phyloP scores from a whole-genome alignment of 2,888 invertebrate genomes.

The Mantis religiosa region DNA sequence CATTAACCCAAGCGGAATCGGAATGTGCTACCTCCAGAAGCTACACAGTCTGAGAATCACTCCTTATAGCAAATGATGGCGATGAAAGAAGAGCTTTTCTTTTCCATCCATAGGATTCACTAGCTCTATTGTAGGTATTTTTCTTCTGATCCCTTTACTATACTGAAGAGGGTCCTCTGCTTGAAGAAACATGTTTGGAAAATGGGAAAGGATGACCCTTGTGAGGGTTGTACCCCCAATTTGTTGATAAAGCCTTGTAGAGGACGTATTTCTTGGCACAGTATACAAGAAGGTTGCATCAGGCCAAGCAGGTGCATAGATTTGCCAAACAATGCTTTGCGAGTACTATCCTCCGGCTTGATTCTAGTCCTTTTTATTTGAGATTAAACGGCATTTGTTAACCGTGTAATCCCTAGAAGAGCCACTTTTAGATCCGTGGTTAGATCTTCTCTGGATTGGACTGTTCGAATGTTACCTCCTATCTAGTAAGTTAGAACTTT shows the following conservation, averaged over 20 bases:
- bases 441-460: too few relatives aligned
- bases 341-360: not conserved
- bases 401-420: too few relatives aligned
- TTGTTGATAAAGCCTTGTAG: not conserved
- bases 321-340: not conserved
- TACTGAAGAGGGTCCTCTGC: not conserved
- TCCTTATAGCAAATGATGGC: not conserved
- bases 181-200: not conserved
- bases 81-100: not conserved
- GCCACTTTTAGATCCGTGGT: too few relatives aligned
- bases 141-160: not conserved
- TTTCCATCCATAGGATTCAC: not conserved
- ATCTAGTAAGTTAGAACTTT: too few relatives aligned
- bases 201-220: not conserved
- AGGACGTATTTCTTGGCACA: not conserved
- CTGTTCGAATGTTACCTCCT: too few relatives aligned
- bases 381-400: too few relatives aligned
- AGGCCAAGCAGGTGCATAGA: not conserved
- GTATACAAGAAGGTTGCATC: not conserved
- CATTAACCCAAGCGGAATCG: too few relatives aligned
- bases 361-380: too few relatives aligned
- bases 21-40: too few relatives aligned
- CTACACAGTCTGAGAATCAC: not conserved
- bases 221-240: not conserved
- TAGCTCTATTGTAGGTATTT: not conserved